Percentiles rank a stretch among this genome's conserved stretches.
phyloP scores from a whole-genome alignment of 2,888 invertebrate species.

The Dynastes hyllus region DNA sequence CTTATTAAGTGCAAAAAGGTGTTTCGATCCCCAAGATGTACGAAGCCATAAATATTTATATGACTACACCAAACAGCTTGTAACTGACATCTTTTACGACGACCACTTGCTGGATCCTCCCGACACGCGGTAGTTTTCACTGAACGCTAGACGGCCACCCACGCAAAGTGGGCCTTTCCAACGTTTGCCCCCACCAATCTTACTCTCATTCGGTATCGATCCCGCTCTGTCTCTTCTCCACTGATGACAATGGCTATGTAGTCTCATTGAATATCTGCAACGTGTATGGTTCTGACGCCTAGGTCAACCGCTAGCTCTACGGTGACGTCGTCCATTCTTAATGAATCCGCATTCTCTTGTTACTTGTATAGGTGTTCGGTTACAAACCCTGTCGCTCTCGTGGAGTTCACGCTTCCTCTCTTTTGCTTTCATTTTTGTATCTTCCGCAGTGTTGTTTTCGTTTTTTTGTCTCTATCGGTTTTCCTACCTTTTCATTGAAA shows the following conservation, averaged over 20 bases:
- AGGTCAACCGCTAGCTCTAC: conserved; percentile 61
- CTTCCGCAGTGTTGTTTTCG: neutral
- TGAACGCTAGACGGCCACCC: conserved; percentile 65
- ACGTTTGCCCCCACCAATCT: conserved; percentile 59
- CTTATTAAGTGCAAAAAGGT: neutral
- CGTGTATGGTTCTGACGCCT: conserved; percentile 56
- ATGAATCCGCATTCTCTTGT: conserved; percentile 39
- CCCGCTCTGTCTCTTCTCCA: conserved; percentile 21
- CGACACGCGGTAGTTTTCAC: conserved; percentile 59
- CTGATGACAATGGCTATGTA: conserved; percentile 55
- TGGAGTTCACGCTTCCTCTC: neutral
- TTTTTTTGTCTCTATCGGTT: neutral
- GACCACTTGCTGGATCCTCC: conserved; percentile 60
- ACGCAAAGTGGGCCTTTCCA: conserved; percentile 68
- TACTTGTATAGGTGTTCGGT: neutral
- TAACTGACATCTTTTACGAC: conserved; percentile 50
- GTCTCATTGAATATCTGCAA: conserved; percentile 67
- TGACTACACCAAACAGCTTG: conserved; percentile 37
- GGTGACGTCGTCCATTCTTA: conserved; percentile 39
- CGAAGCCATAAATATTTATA: neutral
- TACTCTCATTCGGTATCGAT: conserved; percentile 49
- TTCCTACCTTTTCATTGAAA: neutral
- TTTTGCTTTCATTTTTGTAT: conserved; percentile 21
- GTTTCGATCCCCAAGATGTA: neutral
- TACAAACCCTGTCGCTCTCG: conserved; percentile 1